Evolutionary conservation across 1,140 invertebrate species (phyloP), one percentile per base, ranked within the genome.

Genomic region (Formica exsecta): DNA sequence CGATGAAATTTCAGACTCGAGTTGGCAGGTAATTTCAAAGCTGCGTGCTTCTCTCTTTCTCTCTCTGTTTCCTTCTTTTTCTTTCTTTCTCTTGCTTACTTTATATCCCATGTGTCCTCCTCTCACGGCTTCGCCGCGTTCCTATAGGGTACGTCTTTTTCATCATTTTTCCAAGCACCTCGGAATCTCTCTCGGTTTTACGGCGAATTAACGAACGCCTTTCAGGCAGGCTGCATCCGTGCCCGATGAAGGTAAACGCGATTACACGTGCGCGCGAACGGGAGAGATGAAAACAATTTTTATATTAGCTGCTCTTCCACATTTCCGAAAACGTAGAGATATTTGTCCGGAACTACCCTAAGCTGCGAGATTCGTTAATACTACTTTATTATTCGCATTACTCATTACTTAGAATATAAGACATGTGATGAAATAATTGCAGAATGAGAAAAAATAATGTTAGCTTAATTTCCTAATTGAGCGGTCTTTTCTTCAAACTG

Each of bases 1-100:
- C 87, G 87, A 90, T 90, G 87, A 86, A 89, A 89, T 90, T 89
- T 89, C 85, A 86, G 86, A 90, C 85, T 85, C 70, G 85, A 89
- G 70, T 87, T 87, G 85, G 86, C 80, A 84, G 87, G 73, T 87
- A 87, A 84, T 87, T 89, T 74, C 87, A 85, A 79, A 85, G 86
- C 81, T 62, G 79, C 65, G 44, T 71, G 65, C 83, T 68, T 73
- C 75, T 80, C 73, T 54, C 32, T 65, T 22, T 29, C 16, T 11
- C 48, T 38, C 13, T n/a, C 61, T 5, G n/a, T 19, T 16, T 54
- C 32, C 32, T 19, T 38, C n/a, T 66, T 16, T 62, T 2, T 44
- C 38, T 48, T 41, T 32, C 59, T 76, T 19, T 64, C 62, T 59
- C 54, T 73, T 59, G 61, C 44, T 86, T 61, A 70, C 75, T 83